These are phyloP conservation scores for Gymnocypris eckloni DNA, from an alignment of 2,797 vertebrate species.

Conservation along the genomic window DNA sequence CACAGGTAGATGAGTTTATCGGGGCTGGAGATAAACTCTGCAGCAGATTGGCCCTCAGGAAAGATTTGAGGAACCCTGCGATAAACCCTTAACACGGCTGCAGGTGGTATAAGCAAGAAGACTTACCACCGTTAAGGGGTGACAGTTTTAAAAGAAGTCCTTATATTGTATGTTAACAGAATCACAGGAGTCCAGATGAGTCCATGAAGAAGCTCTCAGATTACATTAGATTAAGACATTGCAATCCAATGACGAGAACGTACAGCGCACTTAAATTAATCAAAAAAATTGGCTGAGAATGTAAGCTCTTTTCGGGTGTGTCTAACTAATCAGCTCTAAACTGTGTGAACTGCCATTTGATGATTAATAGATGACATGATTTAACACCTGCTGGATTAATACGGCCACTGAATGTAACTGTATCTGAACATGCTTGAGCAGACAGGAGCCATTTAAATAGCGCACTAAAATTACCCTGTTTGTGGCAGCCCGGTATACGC, in stretches of 20 bases:
- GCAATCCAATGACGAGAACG: not conserved
- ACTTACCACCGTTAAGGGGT: not conserved
- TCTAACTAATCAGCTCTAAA: constrained; percentile 59
- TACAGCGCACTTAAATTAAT: not conserved
- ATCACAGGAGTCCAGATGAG: not conserved
- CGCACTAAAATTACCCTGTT: constrained; percentile 81
- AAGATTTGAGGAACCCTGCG: not conserved
- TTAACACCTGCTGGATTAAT: constrained; percentile 74
- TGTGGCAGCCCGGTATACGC: constrained; percentile 68
- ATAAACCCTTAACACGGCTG: constrained; percentile 1
- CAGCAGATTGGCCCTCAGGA: too few relatives aligned
- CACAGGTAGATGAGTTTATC: too few relatives aligned
- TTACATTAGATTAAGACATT: not conserved
- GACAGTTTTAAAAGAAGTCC: not conserved
- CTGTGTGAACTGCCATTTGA: constrained; percentile 45
- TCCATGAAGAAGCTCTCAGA: not conserved
- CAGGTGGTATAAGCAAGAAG: not conserved
- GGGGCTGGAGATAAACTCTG: too few relatives aligned
- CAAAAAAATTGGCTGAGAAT: not conserved
- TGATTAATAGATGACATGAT: constrained; percentile 72
- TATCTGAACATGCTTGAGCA: constrained; percentile 74
- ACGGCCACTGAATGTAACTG: constrained; percentile 76
- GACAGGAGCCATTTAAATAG: constrained; percentile 74
- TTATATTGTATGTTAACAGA: not conserved
- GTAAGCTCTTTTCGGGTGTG: constrained; percentile 25